Evolutionary conservation across 2,888 invertebrate species (phyloP).

Genomic region (Hesperia comma): DNA sequence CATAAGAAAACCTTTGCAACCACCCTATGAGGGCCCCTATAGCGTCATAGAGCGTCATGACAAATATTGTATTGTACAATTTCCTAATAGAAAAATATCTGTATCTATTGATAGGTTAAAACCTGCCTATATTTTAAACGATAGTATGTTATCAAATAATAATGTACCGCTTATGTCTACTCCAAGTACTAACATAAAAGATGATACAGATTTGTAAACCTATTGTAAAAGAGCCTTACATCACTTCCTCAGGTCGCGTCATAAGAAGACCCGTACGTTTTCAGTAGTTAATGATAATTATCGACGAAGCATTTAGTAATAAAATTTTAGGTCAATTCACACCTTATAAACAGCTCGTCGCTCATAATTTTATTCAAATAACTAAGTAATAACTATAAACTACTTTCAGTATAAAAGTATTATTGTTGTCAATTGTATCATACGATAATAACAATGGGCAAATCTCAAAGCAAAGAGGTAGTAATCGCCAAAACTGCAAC

Average conservation of each 20-base stretch:
- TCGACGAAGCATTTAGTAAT: too few species aligned
- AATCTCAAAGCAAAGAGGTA: not conserved
- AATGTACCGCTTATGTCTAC: too few species aligned
- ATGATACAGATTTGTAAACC: too few species aligned
- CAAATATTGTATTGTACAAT: conserved; percentile 6
- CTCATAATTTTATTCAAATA: not conserved
- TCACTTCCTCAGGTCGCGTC: too few species aligned
- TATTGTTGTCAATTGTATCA: not conserved
- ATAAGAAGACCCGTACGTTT: too few species aligned
- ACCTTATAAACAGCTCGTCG: not conserved
- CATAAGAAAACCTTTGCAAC: conserved; percentile 15
- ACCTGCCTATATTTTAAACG: conserved; percentile 10
- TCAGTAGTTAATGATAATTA: too few species aligned
- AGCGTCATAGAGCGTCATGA: conserved; percentile 1
- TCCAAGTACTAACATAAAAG: too few species aligned
- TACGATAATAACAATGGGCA: conserved; percentile 5
- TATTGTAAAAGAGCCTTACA: too few species aligned
- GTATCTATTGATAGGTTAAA: conserved; percentile 4
- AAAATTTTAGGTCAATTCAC: not conserved
- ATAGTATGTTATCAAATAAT: too few species aligned
- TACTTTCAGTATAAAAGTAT: too few species aligned
- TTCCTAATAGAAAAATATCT: conserved; percentile 4
- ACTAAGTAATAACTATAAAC: not conserved
- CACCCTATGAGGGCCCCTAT: conserved; percentile 15
- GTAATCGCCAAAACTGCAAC: too few species aligned